These are phyloP conservation scores for Eulemur rufifrons DNA, from an alignment of 2,113 vertebrate species.

Conservation along the genomic window DNA sequence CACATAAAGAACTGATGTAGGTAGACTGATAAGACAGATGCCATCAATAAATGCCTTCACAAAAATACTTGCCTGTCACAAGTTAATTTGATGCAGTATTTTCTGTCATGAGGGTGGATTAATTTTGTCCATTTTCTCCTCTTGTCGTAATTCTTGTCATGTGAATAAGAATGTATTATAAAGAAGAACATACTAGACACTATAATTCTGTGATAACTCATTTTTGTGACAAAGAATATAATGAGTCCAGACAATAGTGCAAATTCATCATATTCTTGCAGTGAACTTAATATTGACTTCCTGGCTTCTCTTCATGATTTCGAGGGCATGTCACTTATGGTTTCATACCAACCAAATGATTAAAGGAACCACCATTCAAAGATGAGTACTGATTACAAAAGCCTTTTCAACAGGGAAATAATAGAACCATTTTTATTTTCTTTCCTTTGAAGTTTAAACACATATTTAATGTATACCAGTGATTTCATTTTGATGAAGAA, in stretches of 20 bases:
- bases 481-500: constrained; percentile 61
- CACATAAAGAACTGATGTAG: constrained; percentile 73
- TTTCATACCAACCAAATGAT: constrained; percentile 64
- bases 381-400: constrained; percentile 44
- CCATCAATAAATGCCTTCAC: constrained; percentile 75
- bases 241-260: constrained; percentile 73
- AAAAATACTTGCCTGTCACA: constrained; percentile 75
- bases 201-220: constrained; percentile 74
- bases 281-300: constrained; percentile 69
- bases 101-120: constrained; percentile 73
- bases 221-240: constrained; percentile 72
- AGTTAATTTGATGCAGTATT: constrained; percentile 79
- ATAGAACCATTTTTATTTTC: constrained; percentile 49
- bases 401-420: constrained; percentile 56
- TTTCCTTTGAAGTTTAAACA: constrained; percentile 44
- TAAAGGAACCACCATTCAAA: constrained; percentile 49
- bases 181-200: constrained; percentile 73
- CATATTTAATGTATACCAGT: constrained; percentile 38
- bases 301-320: constrained; percentile 64
- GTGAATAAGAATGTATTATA: constrained; percentile 72
- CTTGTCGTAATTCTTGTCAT: constrained; percentile 69
- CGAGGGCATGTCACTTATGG: constrained; percentile 54
- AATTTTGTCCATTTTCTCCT: constrained; percentile 77
- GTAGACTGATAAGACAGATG: constrained; percentile 71
- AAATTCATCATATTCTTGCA: constrained; percentile 68